Base-by-base conservation (phyloP, 2,888 invertebrate genomes). In the Andrena praecox region DNA sequence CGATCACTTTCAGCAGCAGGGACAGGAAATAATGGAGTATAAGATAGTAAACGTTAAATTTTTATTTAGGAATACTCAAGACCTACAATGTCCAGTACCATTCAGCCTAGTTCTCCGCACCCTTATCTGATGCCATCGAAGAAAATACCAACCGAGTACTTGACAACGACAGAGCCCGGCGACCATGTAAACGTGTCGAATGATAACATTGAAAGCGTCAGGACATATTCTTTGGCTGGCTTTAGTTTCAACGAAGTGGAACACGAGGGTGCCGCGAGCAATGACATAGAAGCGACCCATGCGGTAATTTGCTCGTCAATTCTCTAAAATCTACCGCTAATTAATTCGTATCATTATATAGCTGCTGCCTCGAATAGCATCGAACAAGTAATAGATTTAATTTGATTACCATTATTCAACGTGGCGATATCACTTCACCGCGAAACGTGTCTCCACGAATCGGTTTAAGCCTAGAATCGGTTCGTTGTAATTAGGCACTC, bases 111-210 rank as follows among this genome's bases (percentile, higher is more conserved):
- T 81, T 89, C 91, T 24, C 88, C 91, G 24, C 91, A 90, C 42
- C 93, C 92, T 20, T 89, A 93, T 83, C 95, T 96, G 68, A 95
- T 95, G 0, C 95, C 95, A 2, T 96, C 97, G 1, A 98, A 97
- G 92, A 96, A 96, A 93, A 97, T 98, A 86, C 97, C 97, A 2
- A 95, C 96, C 2, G 96, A 97, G 88, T 97, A 96, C 93, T 95
- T 97, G 60, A 96, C 96, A 0, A 97, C 96, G 4, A 89, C 90
- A 6, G 89, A 91, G 62, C 85, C 89, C 16, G 87, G 77, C 3
- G 80, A 79, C 10, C 66, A 84, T 5, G 33, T 68, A 29, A 75
- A 69, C 16, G 70, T 77, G 56, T 50, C 77, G 16, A 85, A 83
- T 0, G 75, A 52, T 27, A 75, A 67, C 6, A 79, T 84, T 67